Base-by-base conservation (phyloP, 2,888 invertebrate species). In the Leptinotarsa haldemani region DNA sequence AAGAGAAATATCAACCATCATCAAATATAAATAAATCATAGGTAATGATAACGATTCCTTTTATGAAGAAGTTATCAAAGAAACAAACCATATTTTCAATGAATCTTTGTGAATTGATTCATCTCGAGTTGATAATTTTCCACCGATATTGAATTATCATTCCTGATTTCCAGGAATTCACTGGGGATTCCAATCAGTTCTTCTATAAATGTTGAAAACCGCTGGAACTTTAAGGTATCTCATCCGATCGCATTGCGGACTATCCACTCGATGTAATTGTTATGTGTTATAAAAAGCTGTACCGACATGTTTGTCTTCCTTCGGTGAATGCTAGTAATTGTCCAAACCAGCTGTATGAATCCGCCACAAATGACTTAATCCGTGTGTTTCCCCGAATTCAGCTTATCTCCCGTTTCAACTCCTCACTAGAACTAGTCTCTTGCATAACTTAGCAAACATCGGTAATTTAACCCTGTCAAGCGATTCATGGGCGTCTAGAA, bases 361-460 rank as follows among this genome's bases (percentile, higher is more conserved):
- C 82, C 80, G 77, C 82, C 79, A 82, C 82, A 83, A 84, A 84
- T 83, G 83, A 82, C 84, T 84, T 84, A 84, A 84, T 84, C 83
- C 81, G 79, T 80, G 81, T 80, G 79, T 83, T 84, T 84, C 82
- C 81, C 78, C 80, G 83, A 83, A 83, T 77, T 75, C 67, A 77
- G 75, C 72, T 73, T 75, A 73, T 79, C 75, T 77, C 77, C 76
- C 68, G 72, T 75, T 71, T 48, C 53, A 65, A 65, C 25, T 64
- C 75, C 73, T 68, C 69, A 75, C 73, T 71, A 73, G 73, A 75
- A 66, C 73, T 52, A 68, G 68, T 68, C 12, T 25, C 30, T 65
- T 50, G 67, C 58, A 70, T 67, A 48, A 48, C 58, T 50, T 22
- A 52, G 48, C 56, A n/a, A 52, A 58, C 63, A 53, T 52, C 52